Percentiles rank a stretch among this genome's conserved stretches.
phyloP scores from a whole-genome alignment of 2,113 vertebrate genomes.

The Prolemur simus region DNA sequence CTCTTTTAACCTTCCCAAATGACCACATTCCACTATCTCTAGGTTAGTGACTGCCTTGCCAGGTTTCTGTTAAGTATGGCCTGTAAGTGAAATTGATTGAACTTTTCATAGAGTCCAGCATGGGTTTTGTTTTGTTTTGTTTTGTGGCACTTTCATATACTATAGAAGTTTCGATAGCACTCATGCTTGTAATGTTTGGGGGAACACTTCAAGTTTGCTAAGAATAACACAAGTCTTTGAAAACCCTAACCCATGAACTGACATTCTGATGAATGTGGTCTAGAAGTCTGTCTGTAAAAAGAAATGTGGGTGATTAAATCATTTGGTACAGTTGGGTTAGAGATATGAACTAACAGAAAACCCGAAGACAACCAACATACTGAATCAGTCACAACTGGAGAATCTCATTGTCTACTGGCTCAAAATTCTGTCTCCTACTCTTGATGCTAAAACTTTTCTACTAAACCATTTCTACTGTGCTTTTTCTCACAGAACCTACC shows the following conservation, averaged over 20 bases:
- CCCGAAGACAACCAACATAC: neutral
- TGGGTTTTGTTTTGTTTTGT: neutral
- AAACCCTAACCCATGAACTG: neutral
- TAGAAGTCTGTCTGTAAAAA: neutral
- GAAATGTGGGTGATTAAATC: neutral
- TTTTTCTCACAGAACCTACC: neutral
- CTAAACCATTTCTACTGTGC: neutral
- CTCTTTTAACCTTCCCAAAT: neutral
- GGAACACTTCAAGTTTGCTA: neutral
- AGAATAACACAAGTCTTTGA: neutral
- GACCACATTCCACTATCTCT: neutral
- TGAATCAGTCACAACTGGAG: neutral
- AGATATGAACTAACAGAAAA: neutral
- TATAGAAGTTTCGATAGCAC: neutral
- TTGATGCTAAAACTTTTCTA: neutral
- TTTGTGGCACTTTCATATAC: neutral
- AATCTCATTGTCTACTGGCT: neutral
- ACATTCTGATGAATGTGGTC: slow-evolving; percentile 9
- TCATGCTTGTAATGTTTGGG: neutral
- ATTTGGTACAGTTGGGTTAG: neutral
- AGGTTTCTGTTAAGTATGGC: neutral
- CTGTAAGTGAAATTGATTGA: neutral
- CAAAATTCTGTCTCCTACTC: neutral
- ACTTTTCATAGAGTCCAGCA: neutral
- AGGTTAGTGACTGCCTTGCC: neutral